Percentiles rank a stretch among this genome's conserved stretches.
Evolutionary conservation across 2,888 invertebrate species (phyloP).

Genomic region (Danaus chrysippus): DNA sequence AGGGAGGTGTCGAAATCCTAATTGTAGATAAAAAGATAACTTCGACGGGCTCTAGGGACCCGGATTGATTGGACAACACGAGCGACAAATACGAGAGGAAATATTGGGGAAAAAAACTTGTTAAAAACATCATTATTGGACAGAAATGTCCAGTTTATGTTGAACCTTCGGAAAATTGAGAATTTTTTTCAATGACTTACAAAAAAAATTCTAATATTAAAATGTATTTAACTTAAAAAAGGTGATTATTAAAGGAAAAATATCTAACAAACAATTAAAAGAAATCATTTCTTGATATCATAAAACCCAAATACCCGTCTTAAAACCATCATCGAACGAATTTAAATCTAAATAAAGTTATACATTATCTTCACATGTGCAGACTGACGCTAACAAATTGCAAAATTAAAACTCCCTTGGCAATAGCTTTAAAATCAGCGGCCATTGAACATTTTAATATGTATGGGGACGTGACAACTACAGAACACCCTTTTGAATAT

Average conservation of each 20-base stretch:
- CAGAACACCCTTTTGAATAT: constrained; percentile 22
- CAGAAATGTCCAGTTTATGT: neutral
- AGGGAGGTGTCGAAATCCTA: constrained; percentile 75
- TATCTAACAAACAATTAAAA: neutral
- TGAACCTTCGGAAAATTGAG: neutral
- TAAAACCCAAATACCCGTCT: constrained; percentile 33
- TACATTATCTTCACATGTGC: constrained; percentile 20
- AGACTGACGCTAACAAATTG: constrained; percentile 55
- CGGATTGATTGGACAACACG: constrained; percentile 26
- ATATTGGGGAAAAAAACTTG: constrained; percentile 7
- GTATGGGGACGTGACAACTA: constrained; percentile 21
- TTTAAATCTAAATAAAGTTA: constrained; percentile 52
- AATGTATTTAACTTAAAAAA: too few relatives aligned
- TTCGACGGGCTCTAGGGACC: constrained; percentile 49
- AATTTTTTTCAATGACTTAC: too few relatives aligned
- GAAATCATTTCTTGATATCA: neutral
- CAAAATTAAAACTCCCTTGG: constrained; percentile 72
- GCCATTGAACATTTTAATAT: constrained; percentile 30
- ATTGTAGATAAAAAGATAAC: constrained; percentile 79
- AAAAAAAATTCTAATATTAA: too few relatives aligned
- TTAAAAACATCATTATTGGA: neutral
- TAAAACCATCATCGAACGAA: constrained; percentile 48
- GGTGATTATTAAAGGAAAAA: neutral
- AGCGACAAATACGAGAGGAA: constrained; percentile 2
- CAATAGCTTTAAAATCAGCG: constrained; percentile 37